Base-by-base conservation (phyloP, 2,888 invertebrate genomes). In the Spodoptera exigua region DNA sequence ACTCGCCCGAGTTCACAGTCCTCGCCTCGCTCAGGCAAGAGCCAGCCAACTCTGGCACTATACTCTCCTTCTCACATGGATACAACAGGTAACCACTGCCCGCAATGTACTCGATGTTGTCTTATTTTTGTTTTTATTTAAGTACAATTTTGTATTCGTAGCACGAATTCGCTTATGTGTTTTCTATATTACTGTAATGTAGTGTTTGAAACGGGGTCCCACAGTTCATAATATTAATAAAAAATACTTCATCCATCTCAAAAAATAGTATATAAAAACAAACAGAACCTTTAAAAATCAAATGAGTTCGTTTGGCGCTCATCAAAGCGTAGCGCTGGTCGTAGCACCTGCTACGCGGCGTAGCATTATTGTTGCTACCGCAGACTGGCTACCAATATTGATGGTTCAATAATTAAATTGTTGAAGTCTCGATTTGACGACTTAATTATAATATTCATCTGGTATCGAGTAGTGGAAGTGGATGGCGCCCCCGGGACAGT, bases 21-120 rank as follows among this genome's bases (percentile, higher is more conserved):
- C 95, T 97, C 78, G 97, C 97, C 58, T 95, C 96, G 81, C 92
- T 98, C 69, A 95, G 96, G 66, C 98, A 98, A 90, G 97, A 97
- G 89, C 96, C 96, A 76, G 96, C 96, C 81, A 98, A 97, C 94
- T 96, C 97, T 70, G 98, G 97, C 86, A 96, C 97, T 78, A 96
- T 98, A 81, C 95, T 98, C 79, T 97, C 97, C 81, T 97, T 98
- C 93, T 96, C 97, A 67, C 96, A 96, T 90, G 97, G 97, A 84
- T 95, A 95, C 91, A 96, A 96, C 95, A 96, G 96, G 96, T 96
- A 94, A 35, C 27, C 27, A 27, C 17, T 48, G 47, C 58, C 44
- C 36, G 52, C 36, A 54, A 13, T 71, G 43, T 57, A 44, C 44
- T 73, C 47, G 60, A 61, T 70, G 70, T 76, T 70, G 68, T 56